Base-by-base conservation (phyloP, 2,888 invertebrate genomes). In the Cephalotes varians region DNA sequence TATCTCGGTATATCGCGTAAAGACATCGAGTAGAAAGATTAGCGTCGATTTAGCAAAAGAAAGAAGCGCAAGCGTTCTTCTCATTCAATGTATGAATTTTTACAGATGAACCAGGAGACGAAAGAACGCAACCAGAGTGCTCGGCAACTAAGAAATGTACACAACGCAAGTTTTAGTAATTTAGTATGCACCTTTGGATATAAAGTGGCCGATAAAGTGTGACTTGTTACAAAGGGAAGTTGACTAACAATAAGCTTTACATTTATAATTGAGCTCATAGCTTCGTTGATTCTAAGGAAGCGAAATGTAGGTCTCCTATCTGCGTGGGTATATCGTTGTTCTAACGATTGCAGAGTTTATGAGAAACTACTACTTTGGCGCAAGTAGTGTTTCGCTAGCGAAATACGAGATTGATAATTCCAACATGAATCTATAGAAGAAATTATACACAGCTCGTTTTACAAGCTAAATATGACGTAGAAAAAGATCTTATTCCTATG, bases 211-310 rank as follows among this genome's bases (percentile, higher is more conserved):
- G 81, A 89, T 84, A 85, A 85, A 25, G 85, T 76, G 85, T 84
- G 81, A 87, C 84, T 85, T 84, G 81, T 87, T 87, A 83, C 87
- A 90, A 90, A 82, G 81, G 87, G 83, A 72, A 87, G 79, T 90
- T 85, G 84, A 84, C 84, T 86, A 88, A 90, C 82, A 54, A 87
- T 88, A 89, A 85, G 90, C 90, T 89, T 89, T 88, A 90, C 86
- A 89, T 84, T 89, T 85, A 82, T 84, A 88, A 87, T 84, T 83
- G 85, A 88, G 85, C 77, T 85, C 73, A 73, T 67, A 85, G 85
- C 81, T 87, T 85, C 83, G 76, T 88, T 86, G 76, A 83, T 47
- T 65, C 81, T 83, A 77, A 82, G 81, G 85, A 89, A 84, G 83
- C 80, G 74, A 87, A 85, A 87, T 67, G 87, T 90, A 88, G 90